Evolutionary conservation across 1,140 invertebrate genomes (phyloP), one percentile per base, ranked within the genome.

Genomic region (Habropoda laboriosa): DNA sequence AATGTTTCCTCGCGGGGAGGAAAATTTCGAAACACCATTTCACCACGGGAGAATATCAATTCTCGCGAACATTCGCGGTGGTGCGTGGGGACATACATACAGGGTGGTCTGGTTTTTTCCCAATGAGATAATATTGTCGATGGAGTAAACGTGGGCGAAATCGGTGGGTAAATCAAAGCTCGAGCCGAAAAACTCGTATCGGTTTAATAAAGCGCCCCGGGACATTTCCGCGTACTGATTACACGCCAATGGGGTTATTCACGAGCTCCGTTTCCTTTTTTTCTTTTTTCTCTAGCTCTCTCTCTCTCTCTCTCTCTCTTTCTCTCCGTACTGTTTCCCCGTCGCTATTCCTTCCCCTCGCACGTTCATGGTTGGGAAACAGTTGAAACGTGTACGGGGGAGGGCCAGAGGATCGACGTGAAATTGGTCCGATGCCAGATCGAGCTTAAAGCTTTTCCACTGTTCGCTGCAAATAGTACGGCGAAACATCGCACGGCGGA

Each of bases 151-250:
- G 75, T 77, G 35, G n/a, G 10, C 27, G 47, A 77, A 70, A 84
- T 82, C 79, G 74, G 64, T n/a, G 40, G 67, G 55, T 66, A 40
- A 83, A 85, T 84, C 64, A 51, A 67, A 72, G 53, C 27, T n/a
- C 24, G 18, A 51, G 32, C 21, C 60, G 47, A 63, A 64, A 68
- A 78, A 79, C 79, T 79, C 53, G 51, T 86, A 86, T 86, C 76
- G 85, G 80, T 86, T 86, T 82, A 86, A 86, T 86, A 86, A 86
- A 86, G 53, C 76, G 83, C 72, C 83, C 47, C 66, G 70, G 83
- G 83, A 86, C 75, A 86, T 82, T 80, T 82, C 72, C 83, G 45
- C 42, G 80, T 82, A 70, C 75, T 86, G 80, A 86, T 86, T 86
- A 86, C 83, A 86, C 72, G 79, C 73, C 75, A 71, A 86, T 86